These are phyloP conservation scores for Datnioides undecimradiatus DNA, from an alignment of 2,113 vertebrate genomes.

Conservation along the genomic window DNA sequence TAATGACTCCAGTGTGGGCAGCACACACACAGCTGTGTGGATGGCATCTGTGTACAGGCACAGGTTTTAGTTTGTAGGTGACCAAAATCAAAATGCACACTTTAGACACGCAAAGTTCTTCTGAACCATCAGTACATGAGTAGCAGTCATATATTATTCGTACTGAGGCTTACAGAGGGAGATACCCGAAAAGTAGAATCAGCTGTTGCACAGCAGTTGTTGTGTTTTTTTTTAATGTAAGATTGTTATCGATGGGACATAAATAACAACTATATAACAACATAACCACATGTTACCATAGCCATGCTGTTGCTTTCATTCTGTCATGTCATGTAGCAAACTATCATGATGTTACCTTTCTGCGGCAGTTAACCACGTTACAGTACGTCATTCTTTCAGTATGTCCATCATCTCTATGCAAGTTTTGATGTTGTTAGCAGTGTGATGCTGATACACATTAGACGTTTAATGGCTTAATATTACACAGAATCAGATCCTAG, in stretches of 20 bases:
- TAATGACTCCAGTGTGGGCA: background rate
- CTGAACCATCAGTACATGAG: background rate
- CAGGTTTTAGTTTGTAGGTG: background rate
- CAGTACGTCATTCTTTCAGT: background rate
- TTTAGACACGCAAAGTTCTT: background rate
- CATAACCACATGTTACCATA: too few relatives aligned
- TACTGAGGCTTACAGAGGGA: background rate
- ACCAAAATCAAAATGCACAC: background rate
- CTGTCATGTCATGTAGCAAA: background rate
- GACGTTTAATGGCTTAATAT: background rate
- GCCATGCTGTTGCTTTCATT: background rate
- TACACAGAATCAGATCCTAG: background rate
- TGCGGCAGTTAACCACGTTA: background rate
- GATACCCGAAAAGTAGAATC: background rate
- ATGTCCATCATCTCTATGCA: background rate
- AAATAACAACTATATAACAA: too few relatives aligned
- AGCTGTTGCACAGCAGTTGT: slow-evolving; percentile 25
- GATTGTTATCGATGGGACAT: too few relatives aligned
- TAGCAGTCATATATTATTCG: background rate
- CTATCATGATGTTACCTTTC: background rate
- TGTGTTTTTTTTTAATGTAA: too few relatives aligned
- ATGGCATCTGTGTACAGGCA: background rate
- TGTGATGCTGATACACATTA: background rate
- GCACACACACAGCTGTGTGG: background rate
- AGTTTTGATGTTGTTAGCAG: background rate